Conservation (phyloP, 2,113 vertebrate species). For the Dendrocopos noguchii region DNA sequence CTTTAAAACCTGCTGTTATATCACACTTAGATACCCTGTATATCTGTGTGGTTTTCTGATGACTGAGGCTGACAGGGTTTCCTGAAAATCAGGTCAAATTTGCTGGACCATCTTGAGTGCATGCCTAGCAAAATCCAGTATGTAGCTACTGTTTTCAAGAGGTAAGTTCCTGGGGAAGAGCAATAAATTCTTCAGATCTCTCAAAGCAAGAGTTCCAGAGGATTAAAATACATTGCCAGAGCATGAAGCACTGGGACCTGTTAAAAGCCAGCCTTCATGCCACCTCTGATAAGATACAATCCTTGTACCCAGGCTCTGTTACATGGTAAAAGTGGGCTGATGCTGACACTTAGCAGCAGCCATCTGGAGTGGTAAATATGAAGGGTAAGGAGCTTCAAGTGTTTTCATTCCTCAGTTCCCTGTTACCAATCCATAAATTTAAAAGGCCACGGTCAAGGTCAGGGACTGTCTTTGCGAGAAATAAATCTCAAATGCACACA, state of each 20-base stretch:
- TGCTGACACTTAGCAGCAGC: neutral
- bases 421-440: conserved; percentile 38
- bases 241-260: neutral
- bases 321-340: neutral
- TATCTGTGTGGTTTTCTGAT: neutral
- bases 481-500: conserved; percentile 13
- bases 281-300: neutral
- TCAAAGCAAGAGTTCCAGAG: neutral
- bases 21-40: neutral
- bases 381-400: conserved; percentile 13
- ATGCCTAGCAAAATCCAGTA: neutral
- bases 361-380: neutral
- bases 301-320: neutral
- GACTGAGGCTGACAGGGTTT: neutral
- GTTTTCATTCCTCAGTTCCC: conserved; percentile 37
- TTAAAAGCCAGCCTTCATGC: neutral
- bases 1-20: neutral
- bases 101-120: neutral
- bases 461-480: conserved; percentile 21
- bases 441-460: conserved; percentile 33
- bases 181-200: neutral
- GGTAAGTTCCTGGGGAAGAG: neutral
- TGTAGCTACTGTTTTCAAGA: neutral
- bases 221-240: neutral
- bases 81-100: neutral